These are phyloP conservation scores for Lepus europaeus DNA, from an alignment of 2,113 vertebrate genomes.

Conservation along the genomic window DNA sequence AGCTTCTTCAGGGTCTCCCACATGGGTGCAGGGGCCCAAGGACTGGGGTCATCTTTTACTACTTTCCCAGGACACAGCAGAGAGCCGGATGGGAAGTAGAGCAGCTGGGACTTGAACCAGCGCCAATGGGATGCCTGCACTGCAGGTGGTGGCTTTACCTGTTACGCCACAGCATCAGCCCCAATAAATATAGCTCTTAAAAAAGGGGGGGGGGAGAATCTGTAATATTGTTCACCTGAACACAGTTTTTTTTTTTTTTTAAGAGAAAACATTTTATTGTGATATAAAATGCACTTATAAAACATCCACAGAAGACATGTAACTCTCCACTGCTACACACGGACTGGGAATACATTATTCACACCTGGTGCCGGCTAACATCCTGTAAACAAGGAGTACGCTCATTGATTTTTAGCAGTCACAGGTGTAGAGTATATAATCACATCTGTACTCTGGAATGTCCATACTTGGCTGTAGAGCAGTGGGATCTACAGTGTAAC, in stretches of 20 bases:
- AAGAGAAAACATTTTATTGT: constrained; percentile 83
- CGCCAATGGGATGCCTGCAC: too few relatives aligned
- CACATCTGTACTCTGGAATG: constrained; percentile 80
- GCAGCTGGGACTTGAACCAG: too few relatives aligned
- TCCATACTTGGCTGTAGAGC: constrained; percentile 68
- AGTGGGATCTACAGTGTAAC: too few relatives aligned
- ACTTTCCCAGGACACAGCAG: too few relatives aligned
- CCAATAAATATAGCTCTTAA: too few relatives aligned
- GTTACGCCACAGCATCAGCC: too few relatives aligned
- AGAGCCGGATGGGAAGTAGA: too few relatives aligned
- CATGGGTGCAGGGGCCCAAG: too few relatives aligned
- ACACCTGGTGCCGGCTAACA: constrained; percentile 72
- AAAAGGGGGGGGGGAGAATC: too few relatives aligned
- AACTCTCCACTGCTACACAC: constrained; percentile 79
- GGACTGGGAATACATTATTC: constrained; percentile 76
- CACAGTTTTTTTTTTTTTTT: not conserved
- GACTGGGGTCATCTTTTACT: too few relatives aligned
- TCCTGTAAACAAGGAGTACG: constrained; percentile 76
- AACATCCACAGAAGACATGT: constrained; percentile 80
- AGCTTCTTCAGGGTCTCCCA: too few relatives aligned
- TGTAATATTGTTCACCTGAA: not conserved
- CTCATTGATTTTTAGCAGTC: constrained; percentile 77
- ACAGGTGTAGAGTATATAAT: constrained; percentile 69
- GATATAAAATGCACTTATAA: constrained; percentile 84
- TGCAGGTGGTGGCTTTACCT: too few relatives aligned